Percentiles rank a stretch among this genome's conserved stretches.
Evolutionary conservation across 2,888 invertebrate genomes (phyloP).

Genomic region (Antitype chi): DNA sequence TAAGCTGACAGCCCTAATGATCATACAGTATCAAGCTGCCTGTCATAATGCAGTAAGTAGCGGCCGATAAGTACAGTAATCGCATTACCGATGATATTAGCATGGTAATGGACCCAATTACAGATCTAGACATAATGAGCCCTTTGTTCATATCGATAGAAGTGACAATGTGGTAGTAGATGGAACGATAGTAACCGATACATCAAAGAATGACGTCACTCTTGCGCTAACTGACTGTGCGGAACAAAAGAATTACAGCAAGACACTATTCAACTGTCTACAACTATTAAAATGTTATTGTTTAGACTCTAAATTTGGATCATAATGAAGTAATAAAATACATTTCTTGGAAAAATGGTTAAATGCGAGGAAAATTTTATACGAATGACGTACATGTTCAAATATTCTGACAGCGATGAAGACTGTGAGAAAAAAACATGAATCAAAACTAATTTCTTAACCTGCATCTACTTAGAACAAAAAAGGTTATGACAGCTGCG

Average conservation of each 20-base stretch:
- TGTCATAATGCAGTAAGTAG: constrained; percentile 37
- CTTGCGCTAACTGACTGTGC: constrained; percentile 31
- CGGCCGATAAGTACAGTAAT: constrained; percentile 60
- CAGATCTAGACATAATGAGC: constrained; percentile 66
- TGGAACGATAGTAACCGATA: constrained; percentile 57
- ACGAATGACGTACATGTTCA: not conserved
- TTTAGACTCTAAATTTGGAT: constrained; percentile 19
- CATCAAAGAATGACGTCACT: constrained; percentile 58
- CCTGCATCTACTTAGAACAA: constrained; percentile 10
- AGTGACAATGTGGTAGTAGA: constrained; percentile 65
- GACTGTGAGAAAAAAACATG: not conserved
- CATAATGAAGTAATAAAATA: constrained; percentile 41
- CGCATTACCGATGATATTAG: constrained; percentile 64
- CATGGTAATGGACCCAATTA: constrained; percentile 65
- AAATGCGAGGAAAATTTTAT: not conserved
- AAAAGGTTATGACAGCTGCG: constrained; percentile 39
- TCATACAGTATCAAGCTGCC: constrained; percentile 16
- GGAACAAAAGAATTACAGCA: constrained; percentile 53
- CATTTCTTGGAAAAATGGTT: constrained; percentile 10
- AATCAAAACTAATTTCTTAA: not conserved
- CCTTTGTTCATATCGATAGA: constrained; percentile 66
- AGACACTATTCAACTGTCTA: constrained; percentile 35
- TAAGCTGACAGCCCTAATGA: constrained; percentile 48
- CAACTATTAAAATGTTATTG: constrained; percentile 27
- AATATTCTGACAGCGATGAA: not conserved